Conservation (phyloP, 92 coral and sea anemone genomes). For the Porites rus region DNA sequence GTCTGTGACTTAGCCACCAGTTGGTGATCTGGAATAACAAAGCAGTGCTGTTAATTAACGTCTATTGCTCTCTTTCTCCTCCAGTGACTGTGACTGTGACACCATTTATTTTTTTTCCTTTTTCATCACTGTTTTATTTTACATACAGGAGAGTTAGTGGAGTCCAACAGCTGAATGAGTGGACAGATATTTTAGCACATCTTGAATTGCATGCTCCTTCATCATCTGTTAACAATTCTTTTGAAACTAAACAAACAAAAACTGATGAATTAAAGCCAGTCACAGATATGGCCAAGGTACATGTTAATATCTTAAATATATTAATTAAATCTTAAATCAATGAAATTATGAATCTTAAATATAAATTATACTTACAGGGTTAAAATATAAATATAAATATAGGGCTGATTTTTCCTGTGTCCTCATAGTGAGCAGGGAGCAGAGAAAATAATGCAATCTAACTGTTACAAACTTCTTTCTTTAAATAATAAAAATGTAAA, state of each 20-base stretch:
- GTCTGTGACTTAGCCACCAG: no score
- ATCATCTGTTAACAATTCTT: conserved; percentile 36
- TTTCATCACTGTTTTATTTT: conserved; percentile 4
- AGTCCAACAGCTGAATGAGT: conserved; percentile 66
- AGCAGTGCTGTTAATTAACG: no score
- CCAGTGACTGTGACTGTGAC: background rate
- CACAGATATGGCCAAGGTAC: conserved; percentile 81
- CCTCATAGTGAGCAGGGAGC: no score
- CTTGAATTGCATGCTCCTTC: conserved; percentile 53
- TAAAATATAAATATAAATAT: no score
- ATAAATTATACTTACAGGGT: no score
- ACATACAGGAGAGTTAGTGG: conserved; percentile 67
- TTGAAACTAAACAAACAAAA: conserved; percentile 22
- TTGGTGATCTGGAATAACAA: no score
- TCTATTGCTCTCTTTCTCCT: background rate
- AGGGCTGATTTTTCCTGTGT: no score
- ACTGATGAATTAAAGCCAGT: conserved; percentile 24
- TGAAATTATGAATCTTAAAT: no score
- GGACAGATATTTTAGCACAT: conserved; percentile 65
- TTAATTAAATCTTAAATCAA: no score
- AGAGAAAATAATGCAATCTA: no score
- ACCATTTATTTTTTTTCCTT: background rate
- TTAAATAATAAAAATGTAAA: no score
- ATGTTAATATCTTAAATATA: background rate
- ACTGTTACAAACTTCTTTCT: no score